Conservation (phyloP, 2,797 vertebrate genomes). For the Phataginus tricuspis region DNA sequence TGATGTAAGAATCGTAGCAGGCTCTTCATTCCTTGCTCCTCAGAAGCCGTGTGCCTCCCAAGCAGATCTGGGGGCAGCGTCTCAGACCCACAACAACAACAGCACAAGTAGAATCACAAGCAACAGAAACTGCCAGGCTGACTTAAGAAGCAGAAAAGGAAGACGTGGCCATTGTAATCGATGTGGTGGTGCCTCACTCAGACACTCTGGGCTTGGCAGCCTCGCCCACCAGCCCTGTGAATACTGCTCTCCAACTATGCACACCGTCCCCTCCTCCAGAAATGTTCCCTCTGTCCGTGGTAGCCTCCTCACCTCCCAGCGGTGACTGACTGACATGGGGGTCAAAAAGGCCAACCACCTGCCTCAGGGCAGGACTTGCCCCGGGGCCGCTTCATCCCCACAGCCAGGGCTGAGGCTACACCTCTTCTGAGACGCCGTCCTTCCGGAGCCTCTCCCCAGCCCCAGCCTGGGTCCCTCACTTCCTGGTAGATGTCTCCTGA, state of each 20-base stretch:
- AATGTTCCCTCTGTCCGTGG: neutral
- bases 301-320: neutral
- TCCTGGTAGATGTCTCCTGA: neutral
- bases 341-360: neutral
- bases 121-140: neutral
- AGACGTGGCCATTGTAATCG: neutral
- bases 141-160: neutral
- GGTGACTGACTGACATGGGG: neutral
- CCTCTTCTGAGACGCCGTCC: neutral
- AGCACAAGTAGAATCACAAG: neutral
- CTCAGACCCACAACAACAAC: too few relatives aligned
- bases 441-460: neutral
- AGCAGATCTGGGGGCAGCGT: neutral
- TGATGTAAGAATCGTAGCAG: neutral
- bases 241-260: neutral
- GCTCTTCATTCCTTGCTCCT: neutral
- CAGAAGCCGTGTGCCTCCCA: neutral
- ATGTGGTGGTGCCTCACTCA: too few relatives aligned
- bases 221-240: neutral
- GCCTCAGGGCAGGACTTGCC: neutral
- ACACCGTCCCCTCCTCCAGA: neutral
- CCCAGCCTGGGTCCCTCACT: neutral
- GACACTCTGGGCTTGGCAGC: neutral
- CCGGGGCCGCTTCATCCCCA: neutral
- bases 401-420: neutral